Percentiles rank a stretch among this genome's conserved stretches.
Evolutionary conservation across 2,113 vertebrate genomes (phyloP).

Genomic region (Platycercus adscitus): DNA sequence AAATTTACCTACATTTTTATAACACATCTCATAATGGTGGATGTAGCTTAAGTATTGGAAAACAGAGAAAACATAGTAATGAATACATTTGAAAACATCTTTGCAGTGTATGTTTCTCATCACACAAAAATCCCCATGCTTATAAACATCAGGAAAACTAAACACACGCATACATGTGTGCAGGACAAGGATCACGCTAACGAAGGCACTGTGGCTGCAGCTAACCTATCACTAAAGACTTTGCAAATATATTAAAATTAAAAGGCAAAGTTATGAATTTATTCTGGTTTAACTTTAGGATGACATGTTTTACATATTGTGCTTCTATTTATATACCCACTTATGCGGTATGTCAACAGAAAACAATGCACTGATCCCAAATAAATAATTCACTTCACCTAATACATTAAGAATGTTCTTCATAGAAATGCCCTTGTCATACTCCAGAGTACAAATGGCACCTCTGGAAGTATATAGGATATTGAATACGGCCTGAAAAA

Average conservation of each 20-base stretch:
- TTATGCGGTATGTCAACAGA: background rate
- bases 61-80: background rate
- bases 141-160: background rate
- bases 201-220: background rate
- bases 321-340: background rate
- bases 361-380: background rate
- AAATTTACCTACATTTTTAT: background rate
- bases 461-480: background rate
- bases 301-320: background rate
- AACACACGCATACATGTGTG: accelerated
- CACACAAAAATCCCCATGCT: background rate
- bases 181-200: background rate
- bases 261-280: background rate
- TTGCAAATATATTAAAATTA: background rate
- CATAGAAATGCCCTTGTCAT: background rate
- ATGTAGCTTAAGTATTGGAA: background rate
- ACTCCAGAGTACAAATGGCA: background rate
- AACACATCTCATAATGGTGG: background rate
- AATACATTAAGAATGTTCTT: background rate
- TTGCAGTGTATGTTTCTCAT: background rate
- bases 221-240: background rate
- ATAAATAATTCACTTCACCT: background rate
- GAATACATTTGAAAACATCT: background rate
- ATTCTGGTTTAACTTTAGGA: background rate
- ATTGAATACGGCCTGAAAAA: background rate